phyloP scores from a whole-genome alignment of 2,797 vertebrate species.

The Urosaurus nigricauda region DNA sequence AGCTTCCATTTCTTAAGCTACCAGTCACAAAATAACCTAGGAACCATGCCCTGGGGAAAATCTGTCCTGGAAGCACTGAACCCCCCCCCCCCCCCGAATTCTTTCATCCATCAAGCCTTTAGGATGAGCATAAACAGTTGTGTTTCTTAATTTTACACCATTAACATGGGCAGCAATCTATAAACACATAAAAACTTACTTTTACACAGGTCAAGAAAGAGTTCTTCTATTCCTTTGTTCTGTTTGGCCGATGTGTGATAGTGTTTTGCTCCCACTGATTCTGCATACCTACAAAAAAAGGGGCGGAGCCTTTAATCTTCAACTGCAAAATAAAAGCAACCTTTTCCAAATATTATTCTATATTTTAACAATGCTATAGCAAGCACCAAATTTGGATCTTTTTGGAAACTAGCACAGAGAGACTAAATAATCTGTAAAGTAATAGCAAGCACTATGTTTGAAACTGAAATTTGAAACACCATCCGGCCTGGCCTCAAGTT shows the following conservation, averaged over 20 bases:
- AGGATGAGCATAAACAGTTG: no score
- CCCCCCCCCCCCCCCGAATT: no score
- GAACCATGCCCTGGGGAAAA: no score
- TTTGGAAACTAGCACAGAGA: background rate
- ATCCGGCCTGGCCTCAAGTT: no score
- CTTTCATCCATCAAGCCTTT: no score
- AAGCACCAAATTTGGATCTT: background rate
- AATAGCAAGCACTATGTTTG: no score
- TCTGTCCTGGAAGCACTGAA: no score
- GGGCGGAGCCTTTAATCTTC: background rate
- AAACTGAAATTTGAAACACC: no score
- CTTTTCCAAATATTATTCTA: background rate
- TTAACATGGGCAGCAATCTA: background rate
- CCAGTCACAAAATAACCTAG: background rate
- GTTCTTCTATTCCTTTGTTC: constrained; percentile 98
- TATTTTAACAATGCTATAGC: background rate
- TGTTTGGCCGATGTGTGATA: constrained; percentile 98
- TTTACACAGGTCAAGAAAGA: constrained; percentile 99
- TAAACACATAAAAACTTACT: constrained; percentile 78
- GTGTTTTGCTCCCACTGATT: constrained; percentile 97
- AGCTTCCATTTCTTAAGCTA: background rate
- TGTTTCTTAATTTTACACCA: background rate
- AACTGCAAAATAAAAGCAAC: background rate
- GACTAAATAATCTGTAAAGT: background rate
- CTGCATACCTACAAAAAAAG: constrained; percentile 86